phyloP scores from a whole-genome alignment of 2,888 invertebrate species.

The Phragmatobia fuliginosa region DNA sequence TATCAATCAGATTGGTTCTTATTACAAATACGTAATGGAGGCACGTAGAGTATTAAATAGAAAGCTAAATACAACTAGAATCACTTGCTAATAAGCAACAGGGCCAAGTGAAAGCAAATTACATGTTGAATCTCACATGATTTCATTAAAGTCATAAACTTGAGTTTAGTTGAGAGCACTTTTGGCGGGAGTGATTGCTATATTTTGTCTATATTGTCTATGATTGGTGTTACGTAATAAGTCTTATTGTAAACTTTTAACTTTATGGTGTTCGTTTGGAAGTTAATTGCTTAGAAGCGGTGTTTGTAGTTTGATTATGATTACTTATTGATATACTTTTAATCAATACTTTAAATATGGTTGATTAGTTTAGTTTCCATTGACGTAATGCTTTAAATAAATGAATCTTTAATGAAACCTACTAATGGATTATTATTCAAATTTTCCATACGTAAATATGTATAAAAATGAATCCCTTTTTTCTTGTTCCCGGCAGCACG shows the following conservation, averaged over 20 bases:
- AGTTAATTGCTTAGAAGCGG: constrained; percentile 15
- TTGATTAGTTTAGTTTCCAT: neutral
- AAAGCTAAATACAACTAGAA: constrained; percentile 79
- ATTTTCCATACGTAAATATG: too few relatives aligned
- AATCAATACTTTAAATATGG: constrained; percentile 7
- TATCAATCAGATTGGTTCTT: constrained; percentile 43
- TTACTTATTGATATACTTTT: constrained; percentile 14
- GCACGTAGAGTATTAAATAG: constrained; percentile 77
- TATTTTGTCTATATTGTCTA: constrained; percentile 24
- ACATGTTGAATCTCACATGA: constrained; percentile 65
- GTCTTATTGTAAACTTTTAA: constrained; percentile 24
- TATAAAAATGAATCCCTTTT: too few relatives aligned
- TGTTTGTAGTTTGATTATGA: constrained; percentile 14
- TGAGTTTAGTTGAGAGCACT: constrained; percentile 16
- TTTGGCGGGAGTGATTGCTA: constrained; percentile 17
- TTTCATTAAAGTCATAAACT: constrained; percentile 60
- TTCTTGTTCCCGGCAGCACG: too few relatives aligned
- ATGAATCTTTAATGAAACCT: neutral
- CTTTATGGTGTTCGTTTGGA: constrained; percentile 23
- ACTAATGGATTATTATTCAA: neutral
- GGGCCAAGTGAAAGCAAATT: constrained; percentile 81
- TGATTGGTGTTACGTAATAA: constrained; percentile 34
- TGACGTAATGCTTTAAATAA: neutral
- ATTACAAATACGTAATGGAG: constrained; percentile 63
- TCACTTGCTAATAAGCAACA: constrained; percentile 57